These are phyloP conservation scores for Drosophila pseudotakahashii DNA, from an alignment of 2,888 invertebrate genomes.

Conservation along the genomic window DNA sequence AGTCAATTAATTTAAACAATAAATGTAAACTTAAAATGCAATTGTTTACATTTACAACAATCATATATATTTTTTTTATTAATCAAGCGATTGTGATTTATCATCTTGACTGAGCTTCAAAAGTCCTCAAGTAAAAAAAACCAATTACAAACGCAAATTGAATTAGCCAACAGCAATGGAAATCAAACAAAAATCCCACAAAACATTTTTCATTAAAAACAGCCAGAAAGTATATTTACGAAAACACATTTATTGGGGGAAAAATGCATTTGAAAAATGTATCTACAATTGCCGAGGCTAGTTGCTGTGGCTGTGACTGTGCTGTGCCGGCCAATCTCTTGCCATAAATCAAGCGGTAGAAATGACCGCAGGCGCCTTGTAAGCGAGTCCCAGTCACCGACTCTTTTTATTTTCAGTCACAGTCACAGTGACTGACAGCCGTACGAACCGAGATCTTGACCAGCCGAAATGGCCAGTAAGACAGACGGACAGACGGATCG, in stretches of 20 bases:
- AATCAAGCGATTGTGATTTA: neutral
- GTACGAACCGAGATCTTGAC: slow-evolving; percentile 71
- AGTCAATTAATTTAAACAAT: neutral
- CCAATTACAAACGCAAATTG: slow-evolving; percentile 56
- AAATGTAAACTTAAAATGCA: neutral
- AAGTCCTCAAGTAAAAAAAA: slow-evolving; percentile 19
- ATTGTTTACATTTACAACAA: neutral
- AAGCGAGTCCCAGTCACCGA: slow-evolving; percentile 74
- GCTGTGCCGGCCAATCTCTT: slow-evolving; percentile 66
- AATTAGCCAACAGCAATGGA: slow-evolving; percentile 41
- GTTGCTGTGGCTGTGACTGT: slow-evolving; percentile 2
- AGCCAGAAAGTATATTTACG: slow-evolving; percentile 34
- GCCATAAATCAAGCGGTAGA: slow-evolving; percentile 75
- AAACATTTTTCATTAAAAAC: slow-evolving; percentile 49
- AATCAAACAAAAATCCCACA: slow-evolving; percentile 35
- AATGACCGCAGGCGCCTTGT: slow-evolving; percentile 78
- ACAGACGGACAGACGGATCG: slow-evolving; percentile 46
- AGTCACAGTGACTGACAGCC: slow-evolving; percentile 77
- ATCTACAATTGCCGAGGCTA: slow-evolving; percentile 54
- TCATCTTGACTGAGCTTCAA: neutral
- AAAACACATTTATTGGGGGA: slow-evolving; percentile 31
- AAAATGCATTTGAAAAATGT: slow-evolving; percentile 67
- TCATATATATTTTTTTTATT: slow-evolving; percentile 3
- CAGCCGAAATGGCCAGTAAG: slow-evolving; percentile 52
- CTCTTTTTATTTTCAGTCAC: slow-evolving; percentile 47